phyloP scores from a whole-genome alignment of 2,888 invertebrate species.

The Cacoxenus indagator region DNA sequence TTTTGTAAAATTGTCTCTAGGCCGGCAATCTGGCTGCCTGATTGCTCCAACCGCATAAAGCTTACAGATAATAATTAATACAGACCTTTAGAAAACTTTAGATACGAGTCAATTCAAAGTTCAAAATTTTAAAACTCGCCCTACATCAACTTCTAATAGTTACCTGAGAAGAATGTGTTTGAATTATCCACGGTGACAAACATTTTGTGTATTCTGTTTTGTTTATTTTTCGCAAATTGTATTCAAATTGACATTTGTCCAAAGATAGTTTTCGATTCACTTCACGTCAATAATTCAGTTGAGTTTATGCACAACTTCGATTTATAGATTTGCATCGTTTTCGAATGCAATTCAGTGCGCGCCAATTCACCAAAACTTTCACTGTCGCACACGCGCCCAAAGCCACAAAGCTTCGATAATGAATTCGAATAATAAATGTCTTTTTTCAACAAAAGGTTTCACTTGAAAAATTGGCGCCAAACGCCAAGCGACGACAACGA shows the following conservation, averaged over 20 bases:
- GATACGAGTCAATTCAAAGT: too few species aligned
- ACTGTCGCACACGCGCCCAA: slow-evolving; percentile 14
- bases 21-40: too few species aligned
- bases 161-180: slow-evolving; percentile 70
- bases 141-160: not conserved
- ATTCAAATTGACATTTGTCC: slow-evolving; percentile 1
- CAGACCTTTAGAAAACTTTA: too few species aligned
- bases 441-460: not conserved
- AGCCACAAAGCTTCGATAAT: not conserved
- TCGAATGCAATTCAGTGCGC: not conserved
- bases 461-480: not conserved
- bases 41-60: too few species aligned
- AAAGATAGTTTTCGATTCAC: not conserved
- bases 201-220: slow-evolving; percentile 50
- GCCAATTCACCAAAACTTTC: slow-evolving; percentile 1
- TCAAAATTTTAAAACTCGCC: not conserved
- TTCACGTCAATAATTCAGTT: not conserved
- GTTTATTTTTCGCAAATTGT: not conserved
- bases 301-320: not conserved
- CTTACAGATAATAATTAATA: too few species aligned
- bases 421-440: not conserved
- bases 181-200: slow-evolving; percentile 69
- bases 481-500: not conserved
- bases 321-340: not conserved
- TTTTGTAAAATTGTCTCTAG: too few species aligned